Evolutionary conservation across 2,888 invertebrate genomes (phyloP).

Genomic region (Corbicula japonica): DNA sequence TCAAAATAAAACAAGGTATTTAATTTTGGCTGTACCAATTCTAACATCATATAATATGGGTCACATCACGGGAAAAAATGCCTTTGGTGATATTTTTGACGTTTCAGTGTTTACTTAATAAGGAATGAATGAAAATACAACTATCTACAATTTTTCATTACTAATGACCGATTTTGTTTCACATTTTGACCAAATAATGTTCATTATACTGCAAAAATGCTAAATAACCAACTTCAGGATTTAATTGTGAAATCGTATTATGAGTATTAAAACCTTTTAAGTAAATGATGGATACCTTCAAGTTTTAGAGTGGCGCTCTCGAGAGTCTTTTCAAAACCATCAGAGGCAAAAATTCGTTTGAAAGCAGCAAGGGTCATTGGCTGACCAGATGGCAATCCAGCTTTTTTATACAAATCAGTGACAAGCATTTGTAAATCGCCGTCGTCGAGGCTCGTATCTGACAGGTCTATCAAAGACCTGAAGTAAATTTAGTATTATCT

Average conservation of each 20-base stretch:
- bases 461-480: slow-evolving; percentile 79
- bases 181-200: too few relatives aligned
- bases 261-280: too few relatives aligned
- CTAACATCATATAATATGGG: too few relatives aligned
- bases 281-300: slow-evolving; percentile 66
- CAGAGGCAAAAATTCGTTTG: slow-evolving; percentile 73
- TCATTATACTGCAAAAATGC: too few relatives aligned
- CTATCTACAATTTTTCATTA: slow-evolving; percentile 6
- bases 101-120: too few relatives aligned
- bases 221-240: too few relatives aligned
- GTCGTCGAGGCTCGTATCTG: slow-evolving; percentile 69
- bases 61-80: too few relatives aligned
- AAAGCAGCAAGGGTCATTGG: slow-evolving; percentile 74
- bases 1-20: neutral
- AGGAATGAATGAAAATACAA: neutral
- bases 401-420: slow-evolving; percentile 70
- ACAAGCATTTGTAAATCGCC: slow-evolving; percentile 67
- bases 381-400: slow-evolving; percentile 64
- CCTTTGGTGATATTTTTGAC: too few relatives aligned
- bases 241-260: too few relatives aligned
- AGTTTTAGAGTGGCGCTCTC: slow-evolving; percentile 73
- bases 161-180: too few relatives aligned
- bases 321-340: slow-evolving; percentile 73
- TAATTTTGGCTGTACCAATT: neutral
- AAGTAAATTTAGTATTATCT: neutral